Base-by-base conservation (phyloP, 1,140 invertebrate genomes). In the Nasonia vitripennis region DNA sequence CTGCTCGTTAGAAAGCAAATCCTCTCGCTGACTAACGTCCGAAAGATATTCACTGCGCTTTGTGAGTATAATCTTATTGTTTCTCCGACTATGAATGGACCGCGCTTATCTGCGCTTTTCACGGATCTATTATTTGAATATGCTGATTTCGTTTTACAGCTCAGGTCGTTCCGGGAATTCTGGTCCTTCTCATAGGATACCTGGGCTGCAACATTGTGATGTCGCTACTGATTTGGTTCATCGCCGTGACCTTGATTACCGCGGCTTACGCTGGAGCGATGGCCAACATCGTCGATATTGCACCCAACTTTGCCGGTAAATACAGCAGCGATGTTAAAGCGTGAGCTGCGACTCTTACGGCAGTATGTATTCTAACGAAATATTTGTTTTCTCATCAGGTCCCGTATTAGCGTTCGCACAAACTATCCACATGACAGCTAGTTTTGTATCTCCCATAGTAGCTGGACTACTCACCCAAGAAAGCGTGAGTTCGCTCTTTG, bases 241-340 rank as follows among this genome's bases (percentile, higher is more conserved):
- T 95, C 87, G 95, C 95, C 48, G 95, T 96, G n/a, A 95, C 95
- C 78, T 91, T 96, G 34, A 96, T 96, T 87, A 96, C 96, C 70
- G 95, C 96, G 55, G 94, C 95, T 1, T 96, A 96, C 89, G 96
- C 96, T 9, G 96, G 96, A 79, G 96, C 96, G n/a, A 96, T 96
- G 96, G 95, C 95, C 0, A 96, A 95, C 88, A 95, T 96, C 87
- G 96, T 96, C 23, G 96, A 96, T 88, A 95, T 96, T 80, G 95
- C 95, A 10, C 96, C 96, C 67, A 96, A 96, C 92, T 95, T 96
- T 88, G 96, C 95, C 83, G 94, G 94, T 94, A 88, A 89, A 81
- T 37, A 3, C 14, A 75, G 1, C 5, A 9, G 9, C 10, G 0
- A 12, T 12, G 34, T 37, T 37, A 4, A 0, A 48, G 9, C 45